These are phyloP conservation scores for Xerus rutilus DNA, from an alignment of 2,797 vertebrate genomes.

Conservation along the genomic window DNA sequence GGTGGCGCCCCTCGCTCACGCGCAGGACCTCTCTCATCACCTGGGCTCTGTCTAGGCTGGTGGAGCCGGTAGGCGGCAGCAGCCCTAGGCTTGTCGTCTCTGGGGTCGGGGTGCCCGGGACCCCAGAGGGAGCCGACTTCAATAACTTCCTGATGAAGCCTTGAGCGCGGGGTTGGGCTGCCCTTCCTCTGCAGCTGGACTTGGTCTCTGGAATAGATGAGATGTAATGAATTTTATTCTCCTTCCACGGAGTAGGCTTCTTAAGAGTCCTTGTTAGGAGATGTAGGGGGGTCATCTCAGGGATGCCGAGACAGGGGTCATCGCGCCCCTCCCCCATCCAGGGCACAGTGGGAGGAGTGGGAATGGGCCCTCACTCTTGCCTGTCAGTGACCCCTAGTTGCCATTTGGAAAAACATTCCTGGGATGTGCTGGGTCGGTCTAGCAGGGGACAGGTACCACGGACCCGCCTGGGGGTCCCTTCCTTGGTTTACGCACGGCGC, in stretches of 20 bases:
- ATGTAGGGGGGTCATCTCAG: too few relatives aligned
- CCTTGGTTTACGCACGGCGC: background rate
- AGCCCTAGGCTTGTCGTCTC: too few relatives aligned
- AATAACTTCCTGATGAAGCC: accelerated
- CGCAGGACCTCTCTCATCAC: accelerated
- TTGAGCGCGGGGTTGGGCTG: background rate
- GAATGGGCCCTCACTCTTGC: accelerated
- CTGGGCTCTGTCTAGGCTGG: accelerated
- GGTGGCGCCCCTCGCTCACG: background rate
- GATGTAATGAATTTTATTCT: background rate
- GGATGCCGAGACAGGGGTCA: too few relatives aligned
- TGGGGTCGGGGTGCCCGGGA: background rate
- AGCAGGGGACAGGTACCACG: background rate
- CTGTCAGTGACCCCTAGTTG: background rate
- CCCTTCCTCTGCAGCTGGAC: background rate
- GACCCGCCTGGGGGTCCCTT: background rate
- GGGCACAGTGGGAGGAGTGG: background rate
- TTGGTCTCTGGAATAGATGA: accelerated
- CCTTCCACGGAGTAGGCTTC: too few relatives aligned
- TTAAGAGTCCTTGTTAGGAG: background rate
- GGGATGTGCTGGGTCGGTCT: background rate
- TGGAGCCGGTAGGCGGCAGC: background rate
- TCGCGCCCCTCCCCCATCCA: too few relatives aligned
- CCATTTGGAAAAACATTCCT: too few relatives aligned
- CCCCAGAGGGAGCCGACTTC: accelerated